Base-by-base conservation (phyloP, 35 echinoderm and acorn worm genomes). In the Stichopus chloronotus region DNA sequence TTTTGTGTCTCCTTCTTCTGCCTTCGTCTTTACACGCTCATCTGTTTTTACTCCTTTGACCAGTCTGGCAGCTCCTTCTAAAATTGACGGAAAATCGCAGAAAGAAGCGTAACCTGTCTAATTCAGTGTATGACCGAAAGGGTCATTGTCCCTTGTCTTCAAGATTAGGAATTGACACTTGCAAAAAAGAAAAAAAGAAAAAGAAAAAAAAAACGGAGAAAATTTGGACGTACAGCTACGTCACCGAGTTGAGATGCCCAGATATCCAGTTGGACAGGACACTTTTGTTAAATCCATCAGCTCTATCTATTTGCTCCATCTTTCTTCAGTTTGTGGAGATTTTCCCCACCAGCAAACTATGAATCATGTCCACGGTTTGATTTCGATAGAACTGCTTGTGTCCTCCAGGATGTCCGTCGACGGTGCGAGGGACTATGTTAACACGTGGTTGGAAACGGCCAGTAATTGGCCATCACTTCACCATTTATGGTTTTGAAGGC, bases 311-410 rank as follows among this genome's bases (percentile, higher is more conserved):
- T 58, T 85, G 19, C 69, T 85, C 58, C 55, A 21, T 53, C 58
- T 85, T 85, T 4, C 16, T 85, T 85, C 55, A 85, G 58, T 85
- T 58, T 23, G 55, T 85, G 10, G 55, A 58, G 56, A 58, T n/a
- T 85, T 85, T 85, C 6, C 54, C 82, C 82, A n/a, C 20, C 16
- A 58, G 82, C 82, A 85, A 22, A 58, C 55, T 58, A 85, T 85
- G 82, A 85, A 85, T 85, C 82, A 85, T 85, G 20, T 85, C 82
- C 82, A 85, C 57, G 6, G 12, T 85, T 85, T 85, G 82, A 58
- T 85, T 85, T 74, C 14, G 69, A 0, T 20, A n/a, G 69, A 74
- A 60, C n/a, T 3, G 14, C 76, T 9, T 78, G 76, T 78, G 21
- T 78, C 55, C 82, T 21, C 21, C 55, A 53, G 57, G 21, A 85